Base-by-base conservation (phyloP, 2,888 invertebrate species). In the Ditylenchus weischeri region DNA sequence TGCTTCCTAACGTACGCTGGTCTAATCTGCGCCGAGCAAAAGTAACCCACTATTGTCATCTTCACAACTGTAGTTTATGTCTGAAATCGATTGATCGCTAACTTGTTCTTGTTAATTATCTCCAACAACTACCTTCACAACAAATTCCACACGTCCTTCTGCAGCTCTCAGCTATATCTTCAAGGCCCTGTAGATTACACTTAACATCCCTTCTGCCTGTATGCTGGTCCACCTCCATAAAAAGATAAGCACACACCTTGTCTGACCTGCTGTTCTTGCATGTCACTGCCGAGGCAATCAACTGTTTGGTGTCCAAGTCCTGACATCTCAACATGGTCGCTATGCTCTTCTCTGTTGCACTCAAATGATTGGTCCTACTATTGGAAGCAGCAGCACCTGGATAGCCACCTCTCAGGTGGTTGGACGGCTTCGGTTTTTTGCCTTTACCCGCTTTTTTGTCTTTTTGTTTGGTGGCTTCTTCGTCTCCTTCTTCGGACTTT, bases 71-170 rank as follows among this genome's bases (percentile, higher is more conserved):
- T 76, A 73, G 36, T 73, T 66, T 38, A 73, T 73, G 57, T 73
- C 43, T 43, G 15, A 43, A 43, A 43, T 15, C 15, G 8, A 43
- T 43, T 43, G 8, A 13, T 8, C 1, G 2, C 15, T 15, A 43
- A 43, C 8, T 29, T 43, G 38, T 11, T 43, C 8, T 43, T 13
- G 8, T 8, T 6, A 13, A 3, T 43, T 43, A 13, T 29, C 29
- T 29, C 29, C 29, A 29, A 29, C 13, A 43, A 43, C 43, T 13
- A 43, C 43, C 65, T 49, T 73, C 73, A 23, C 73, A 73, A 59
- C 73, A 73, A 57, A 73, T 73, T 51, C 72, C 73, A 58, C 73
- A 73, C 29, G 75, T 75, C 49, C 64, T 74, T 18, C 73, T 62
- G 49, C 73, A 73, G 36, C 69, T 65, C 38, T 75, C 67, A 18